These are phyloP conservation scores for Diarsia dahlii DNA, from an alignment of 2,888 invertebrate species.

Conservation along the genomic window DNA sequence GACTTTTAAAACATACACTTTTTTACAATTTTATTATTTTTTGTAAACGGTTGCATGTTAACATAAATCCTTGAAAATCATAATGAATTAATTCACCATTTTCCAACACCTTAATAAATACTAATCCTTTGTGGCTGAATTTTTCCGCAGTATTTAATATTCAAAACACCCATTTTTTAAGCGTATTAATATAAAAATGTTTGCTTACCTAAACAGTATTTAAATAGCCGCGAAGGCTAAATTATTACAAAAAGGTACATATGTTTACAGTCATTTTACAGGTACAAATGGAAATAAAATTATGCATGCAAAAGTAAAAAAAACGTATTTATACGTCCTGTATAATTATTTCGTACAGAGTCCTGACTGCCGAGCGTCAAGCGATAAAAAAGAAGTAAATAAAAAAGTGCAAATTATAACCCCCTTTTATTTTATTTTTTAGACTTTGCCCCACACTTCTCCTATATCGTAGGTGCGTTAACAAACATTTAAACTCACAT, in stretches of 20 bases:
- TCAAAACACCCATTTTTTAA: slow-evolving; percentile 11
- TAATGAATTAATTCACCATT: neutral
- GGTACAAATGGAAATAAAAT: slow-evolving; percentile 31
- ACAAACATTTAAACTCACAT: no score
- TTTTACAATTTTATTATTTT: no score
- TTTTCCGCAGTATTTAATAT: slow-evolving; percentile 1
- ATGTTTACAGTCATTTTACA: slow-evolving; percentile 12
- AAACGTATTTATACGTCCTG: slow-evolving; percentile 1
- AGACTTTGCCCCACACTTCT: no score
- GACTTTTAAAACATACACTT: no score
- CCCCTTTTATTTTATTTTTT: no score
- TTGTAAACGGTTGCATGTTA: no score
- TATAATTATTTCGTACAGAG: slow-evolving; percentile 3
- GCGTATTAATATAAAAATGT: neutral
- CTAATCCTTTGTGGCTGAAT: neutral
- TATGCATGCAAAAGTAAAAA: slow-evolving; percentile 14
- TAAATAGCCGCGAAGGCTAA: slow-evolving; percentile 9
- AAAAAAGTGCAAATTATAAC: no score
- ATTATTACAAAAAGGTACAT: slow-evolving; percentile 18
- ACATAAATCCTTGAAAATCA: neutral
- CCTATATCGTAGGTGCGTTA: no score
- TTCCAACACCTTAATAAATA: neutral
- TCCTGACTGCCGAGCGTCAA: neutral
- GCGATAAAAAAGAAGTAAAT: neutral
- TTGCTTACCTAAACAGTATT: slow-evolving; percentile 9